Evolutionary conservation across 53 echinoderm and acorn worm genomes (phyloP), one percentile per base, ranked within the genome.

Genomic region (Echinarachnius parma): DNA sequence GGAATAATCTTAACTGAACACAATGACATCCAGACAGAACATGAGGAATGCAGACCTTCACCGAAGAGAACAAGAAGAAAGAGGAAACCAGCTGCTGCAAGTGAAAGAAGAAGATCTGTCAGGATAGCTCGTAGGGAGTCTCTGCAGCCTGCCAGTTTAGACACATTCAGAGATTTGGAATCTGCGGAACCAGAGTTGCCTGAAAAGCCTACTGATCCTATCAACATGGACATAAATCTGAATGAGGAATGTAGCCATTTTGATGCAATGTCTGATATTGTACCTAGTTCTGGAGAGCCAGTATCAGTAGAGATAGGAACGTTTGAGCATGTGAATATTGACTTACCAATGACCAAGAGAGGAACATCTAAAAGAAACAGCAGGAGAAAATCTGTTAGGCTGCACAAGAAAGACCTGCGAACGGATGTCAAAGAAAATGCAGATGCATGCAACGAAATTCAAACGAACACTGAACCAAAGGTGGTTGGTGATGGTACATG

Each of bases 111-210:
- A 27, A 72, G 74, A 42, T 72, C 74, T 39, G 74, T 72, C 5
- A 56, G 74, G 57, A 72, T 72, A 9, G 74, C 74, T 0, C 54
- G 57, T 37, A 55, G 74, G 16, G 55, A 56, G 24, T 72, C 74
- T 25, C 28, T 72, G 18, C n/a, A 56, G 3, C 18, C 20, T 46
- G 13, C 46, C n/a, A n/a, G n/a, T n/a, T n/a, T n/a, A n/a, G n/a
- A n/a, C n/a, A n/a, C n/a, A n/a, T n/a, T n/a, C n/a, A n/a, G n/a
- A n/a, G n/a, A n/a, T n/a, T n/a, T n/a, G n/a, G n/a, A n/a, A n/a
- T n/a, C n/a, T n/a, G n/a, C n/a, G n/a, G n/a, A n/a, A n/a, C n/a
- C n/a, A n/a, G n/a, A n/a, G n/a, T n/a, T n/a, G n/a, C n/a, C n/a
- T n/a, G n/a, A n/a, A n/a, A n/a, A n/a, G n/a, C n/a, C n/a, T n/a